Evolutionary conservation across 2,888 invertebrate species (phyloP), one percentile per base, ranked within the genome.

Genomic region (Prosopocoilus inquinatus): DNA sequence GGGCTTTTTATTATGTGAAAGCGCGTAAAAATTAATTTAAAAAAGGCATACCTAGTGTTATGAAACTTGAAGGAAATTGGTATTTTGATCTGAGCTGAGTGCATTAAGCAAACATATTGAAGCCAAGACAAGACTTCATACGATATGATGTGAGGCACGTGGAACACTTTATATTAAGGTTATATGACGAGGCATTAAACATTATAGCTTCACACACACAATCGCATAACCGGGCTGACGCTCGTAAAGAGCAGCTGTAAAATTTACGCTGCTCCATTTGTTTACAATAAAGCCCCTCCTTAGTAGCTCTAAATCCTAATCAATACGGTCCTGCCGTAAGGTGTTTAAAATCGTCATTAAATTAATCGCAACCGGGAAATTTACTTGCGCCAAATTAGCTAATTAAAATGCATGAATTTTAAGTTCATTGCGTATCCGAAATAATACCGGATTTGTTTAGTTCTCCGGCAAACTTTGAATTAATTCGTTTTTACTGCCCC

Each of bases 261-360:
- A 65, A 64, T 64, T 65, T 64, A 64, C 20, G 20, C 64, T 65
- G 64, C 62, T 56, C 60, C 67, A 66, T 64, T 66, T 65, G 64
- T 63, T 61, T 62, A 56, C 60, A 53, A 53, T 53, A 45, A 60
- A 47, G 11, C 33, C 13, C 47, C 3, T 47, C 47, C 47, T 38
- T 7, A 38, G 38, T 38, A 38, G 38, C 38, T 38, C 38, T 38
- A 38, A 38, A 38, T 11, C 13, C 13, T 13, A 38, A 38, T 38
- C 38, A 38, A 38, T 38, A 38, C 38, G 5, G 38, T 7, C 20
- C 20, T 28, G 20, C 20, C 20, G 20, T 28, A 28, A 28, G 20
- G 20, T 28, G 7, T 28, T 38, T 38, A 11, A 38, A 15, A 41
- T 41, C 41, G 12, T 12, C 41, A 41, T 41, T 11, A 41, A 11